Conservation (phyloP, 2,797 vertebrate genomes). For the Rousettus madagascariensis region DNA sequence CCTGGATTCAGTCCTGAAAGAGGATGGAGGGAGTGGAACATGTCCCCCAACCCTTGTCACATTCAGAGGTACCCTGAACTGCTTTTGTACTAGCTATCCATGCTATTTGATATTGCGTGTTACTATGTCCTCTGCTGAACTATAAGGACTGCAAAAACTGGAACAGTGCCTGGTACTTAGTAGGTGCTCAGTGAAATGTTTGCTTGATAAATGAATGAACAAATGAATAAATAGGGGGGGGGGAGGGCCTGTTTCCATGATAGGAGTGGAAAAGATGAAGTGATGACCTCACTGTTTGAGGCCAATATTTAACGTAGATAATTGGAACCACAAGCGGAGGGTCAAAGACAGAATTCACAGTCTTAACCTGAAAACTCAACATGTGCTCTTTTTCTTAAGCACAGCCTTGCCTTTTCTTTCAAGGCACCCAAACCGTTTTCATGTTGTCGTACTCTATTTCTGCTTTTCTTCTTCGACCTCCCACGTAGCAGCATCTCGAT, state of each 20-base stretch:
- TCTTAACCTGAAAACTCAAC: background rate
- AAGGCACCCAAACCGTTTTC: background rate
- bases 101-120: background rate
- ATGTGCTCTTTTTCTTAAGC: background rate
- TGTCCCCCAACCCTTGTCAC: background rate
- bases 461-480: constrained; percentile 31
- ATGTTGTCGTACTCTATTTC: background rate
- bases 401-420: background rate
- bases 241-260: background rate
- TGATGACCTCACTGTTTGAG: background rate
- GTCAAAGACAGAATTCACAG: background rate
- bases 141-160: background rate
- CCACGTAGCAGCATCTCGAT: background rate
- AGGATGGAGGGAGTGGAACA: too few species aligned
- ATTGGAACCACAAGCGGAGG: background rate
- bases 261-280: constrained; percentile 9
- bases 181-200: background rate
- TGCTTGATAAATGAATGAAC: background rate
- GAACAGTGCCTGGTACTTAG: background rate
- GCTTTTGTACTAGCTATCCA: background rate
- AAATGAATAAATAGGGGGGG: background rate
- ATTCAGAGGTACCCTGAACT: background rate
- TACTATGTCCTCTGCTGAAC: background rate
- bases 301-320: background rate
- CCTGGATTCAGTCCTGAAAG: background rate